Evolutionary conservation across 2,113 vertebrate genomes (phyloP), one percentile per base, ranked within the genome.

Genomic region (Notiomystis cincta): DNA sequence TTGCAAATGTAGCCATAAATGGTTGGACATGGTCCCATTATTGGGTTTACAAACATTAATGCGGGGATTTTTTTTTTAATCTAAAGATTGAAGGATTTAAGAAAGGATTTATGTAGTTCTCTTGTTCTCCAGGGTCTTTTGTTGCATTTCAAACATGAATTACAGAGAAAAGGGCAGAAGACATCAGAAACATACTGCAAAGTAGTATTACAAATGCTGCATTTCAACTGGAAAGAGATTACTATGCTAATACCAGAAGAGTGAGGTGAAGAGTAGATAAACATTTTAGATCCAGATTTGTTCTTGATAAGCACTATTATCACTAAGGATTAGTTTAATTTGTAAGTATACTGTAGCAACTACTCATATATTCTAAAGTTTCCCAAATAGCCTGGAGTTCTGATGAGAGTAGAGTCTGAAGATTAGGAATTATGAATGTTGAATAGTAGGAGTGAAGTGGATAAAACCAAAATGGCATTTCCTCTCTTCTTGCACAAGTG

Each of bases 21-120:
- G 33, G 28, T 92, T 96, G 94, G 96, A 96, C 47, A 24, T 30
- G 53, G 67, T 96, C 95, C 95, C 83, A 73, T 92, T 94, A 95
- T 53, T 93, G 25, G 94, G 78, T 82, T 97, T 97, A 96, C 71
- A 85, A 95, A 95, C 42, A 80, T 77, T 89, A 97, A 96, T 82
- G 57, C 11, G 0, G 15, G 92, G 79, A 93, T 97, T 93, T 91
- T 94, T 73, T 87, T 91, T 89, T 89, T 94, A 91, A 96, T 94
- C 75, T 94, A 93, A 95, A 93, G 67, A 94, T 70, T 96, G 94
- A 90, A 82, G 93, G 91, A 79, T 96, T 96, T 97, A 92, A 77
- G 40, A 76, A 87, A 54, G 88, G 96, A 94, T 96, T 97, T 97
- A 37, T 89, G 86, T 92, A 81, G 38, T 79, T 93, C 78, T 82